Evolutionary conservation across 2,888 invertebrate genomes (phyloP), one percentile per base, ranked within the genome.

Genomic region (Yponomeuta plumbellus): DNA sequence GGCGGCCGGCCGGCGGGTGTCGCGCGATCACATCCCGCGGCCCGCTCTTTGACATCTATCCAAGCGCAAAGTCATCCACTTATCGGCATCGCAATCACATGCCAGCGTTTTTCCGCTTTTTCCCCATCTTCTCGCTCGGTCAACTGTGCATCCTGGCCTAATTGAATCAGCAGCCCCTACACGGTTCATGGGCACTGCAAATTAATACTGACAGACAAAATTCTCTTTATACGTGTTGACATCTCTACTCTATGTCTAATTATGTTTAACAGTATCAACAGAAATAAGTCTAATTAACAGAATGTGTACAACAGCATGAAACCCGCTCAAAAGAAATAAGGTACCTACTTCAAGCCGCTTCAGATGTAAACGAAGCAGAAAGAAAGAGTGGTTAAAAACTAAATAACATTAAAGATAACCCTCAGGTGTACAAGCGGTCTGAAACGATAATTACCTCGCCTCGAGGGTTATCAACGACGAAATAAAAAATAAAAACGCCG

Each of bases 31-130:
- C 86, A 74, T 82, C 78, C 77, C 86, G 85, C 80, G 80, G 81
- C 78, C 71, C 81, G 83, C 88, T 85, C 90, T 91, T 91, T 91
- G 90, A 87, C 82, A 75, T 75, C 79, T 83, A 88, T 77, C 85
- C 89, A 88, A 89, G 89, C 89, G 90, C 80, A 81, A 85, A 85
- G 85, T 90, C 87, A 90, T 89, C 86, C 90, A 87, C 87, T 89
- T 88, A 86, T 84, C 84, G 82, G 80, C 82, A 81, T 79, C 84
- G 81, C 83, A 86, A 89, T 89, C 88, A 86, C 84, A 83, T 84
- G 81, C 79, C 78, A 84, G 81, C 83, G 86, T 89, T 91, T 91
- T 91, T 91, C 85, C 79, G 85, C 84, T 88, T 91, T 90, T 91
- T 88, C 86, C 87, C 86, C 83, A 77, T 83, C 84, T 83, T 81